phyloP scores from a whole-genome alignment of 2,113 vertebrate genomes.

The Lota lota region DNA sequence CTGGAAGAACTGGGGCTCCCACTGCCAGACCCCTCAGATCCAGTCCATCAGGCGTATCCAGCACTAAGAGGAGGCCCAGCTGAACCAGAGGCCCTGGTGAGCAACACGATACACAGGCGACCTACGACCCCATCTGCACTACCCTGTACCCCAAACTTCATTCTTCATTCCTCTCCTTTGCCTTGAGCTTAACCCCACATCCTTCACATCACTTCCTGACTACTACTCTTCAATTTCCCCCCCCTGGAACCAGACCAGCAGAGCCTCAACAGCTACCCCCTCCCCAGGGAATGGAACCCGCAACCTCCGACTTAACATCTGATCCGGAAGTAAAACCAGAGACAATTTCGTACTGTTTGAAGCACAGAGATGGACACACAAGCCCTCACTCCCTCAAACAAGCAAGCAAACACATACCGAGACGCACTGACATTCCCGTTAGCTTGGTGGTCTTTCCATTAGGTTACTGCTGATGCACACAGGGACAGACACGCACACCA shows the following conservation, averaged over 20 bases:
- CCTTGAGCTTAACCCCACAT: not conserved
- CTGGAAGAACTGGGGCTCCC: constrained; percentile 79
- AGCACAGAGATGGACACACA: constrained; percentile 52
- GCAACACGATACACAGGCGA: constrained; percentile 25
- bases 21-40: constrained; percentile 81
- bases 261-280: constrained; percentile 43
- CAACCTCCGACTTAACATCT: constrained; percentile 30
- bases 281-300: constrained; percentile 8
- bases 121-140: constrained; percentile 20
- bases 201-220: constrained; percentile 19
- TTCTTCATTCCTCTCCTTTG: not conserved
- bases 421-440: constrained; percentile 27
- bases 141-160: not conserved
- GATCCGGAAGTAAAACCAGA: constrained; percentile 61
- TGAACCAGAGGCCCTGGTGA: constrained; percentile 33
- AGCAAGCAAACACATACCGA: constrained; percentile 12
- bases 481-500: constrained; percentile 16
- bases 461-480: constrained; percentile 35
- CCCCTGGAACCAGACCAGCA: constrained; percentile 34
- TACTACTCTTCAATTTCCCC: constrained; percentile 30
- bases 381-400: not conserved
- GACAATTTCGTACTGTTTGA: constrained; percentile 58
- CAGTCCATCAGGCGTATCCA: constrained; percentile 80
- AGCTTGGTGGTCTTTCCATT: constrained; percentile 61
- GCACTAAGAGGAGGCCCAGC: constrained; percentile 63